phyloP scores from a whole-genome alignment of 2,888 invertebrate genomes.

The Acrobeloides nanus region DNA sequence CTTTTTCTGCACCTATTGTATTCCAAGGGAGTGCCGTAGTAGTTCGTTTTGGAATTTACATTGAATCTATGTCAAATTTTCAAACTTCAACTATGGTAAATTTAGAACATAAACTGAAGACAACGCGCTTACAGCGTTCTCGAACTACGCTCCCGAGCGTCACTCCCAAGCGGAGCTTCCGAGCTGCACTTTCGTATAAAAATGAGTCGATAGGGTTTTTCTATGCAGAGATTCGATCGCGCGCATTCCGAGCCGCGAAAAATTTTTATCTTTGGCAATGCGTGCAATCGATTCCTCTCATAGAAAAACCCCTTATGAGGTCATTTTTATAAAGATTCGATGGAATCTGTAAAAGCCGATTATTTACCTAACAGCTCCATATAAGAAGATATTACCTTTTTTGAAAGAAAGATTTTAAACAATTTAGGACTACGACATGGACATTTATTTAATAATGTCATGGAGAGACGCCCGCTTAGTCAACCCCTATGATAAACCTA shows the following conservation, averaged over 20 bases:
- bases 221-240: no score
- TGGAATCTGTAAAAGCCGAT: no score
- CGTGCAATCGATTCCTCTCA: no score
- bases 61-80: constrained; percentile 52
- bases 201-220: no score
- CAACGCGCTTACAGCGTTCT: background rate
- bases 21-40: constrained; percentile 43
- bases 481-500: constrained; percentile 48
- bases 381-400: background rate
- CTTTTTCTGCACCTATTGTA: constrained; percentile 49
- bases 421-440: constrained; percentile 52
- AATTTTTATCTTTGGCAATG: no score
- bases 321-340: no score
- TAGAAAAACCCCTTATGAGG: no score
- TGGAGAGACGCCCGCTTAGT: constrained; percentile 51
- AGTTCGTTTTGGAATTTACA: constrained; percentile 52
- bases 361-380: no score
- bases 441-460: constrained; percentile 49
- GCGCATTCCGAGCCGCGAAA: no score
- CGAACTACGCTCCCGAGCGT: no score
- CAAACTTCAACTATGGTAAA: constrained; percentile 50
- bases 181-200: no score
- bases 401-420: background rate
- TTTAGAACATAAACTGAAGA: background rate
- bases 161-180: no score